Conservation (phyloP, 2,888 invertebrate species). For the Falcaria lacertinaria region DNA sequence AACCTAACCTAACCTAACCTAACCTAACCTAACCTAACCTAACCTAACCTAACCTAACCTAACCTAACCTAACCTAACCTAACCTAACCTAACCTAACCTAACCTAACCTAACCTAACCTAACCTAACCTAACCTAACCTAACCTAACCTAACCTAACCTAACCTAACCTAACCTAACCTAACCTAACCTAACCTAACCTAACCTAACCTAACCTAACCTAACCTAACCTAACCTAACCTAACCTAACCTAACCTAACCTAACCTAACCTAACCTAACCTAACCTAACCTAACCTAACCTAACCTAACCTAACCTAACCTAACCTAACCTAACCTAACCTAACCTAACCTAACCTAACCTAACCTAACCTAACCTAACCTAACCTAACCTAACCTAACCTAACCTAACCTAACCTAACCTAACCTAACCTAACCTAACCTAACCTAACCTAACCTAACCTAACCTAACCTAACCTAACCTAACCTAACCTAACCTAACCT, state of each 20-base stretch:
- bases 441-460: constrained; percentile 5
- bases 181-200: constrained; percentile 7
- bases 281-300: constrained; percentile 3
- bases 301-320: constrained; percentile 6
- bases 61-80: constrained; percentile 6
- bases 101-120: constrained; percentile 7
- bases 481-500: constrained; percentile 10
- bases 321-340: constrained; percentile 2
- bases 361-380: constrained; percentile 8
- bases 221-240: constrained; percentile 6
- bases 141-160: constrained; percentile 7
- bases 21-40: constrained; percentile 10
- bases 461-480: constrained; percentile 7
- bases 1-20: constrained; percentile 9
- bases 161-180: constrained; percentile 7
- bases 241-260: constrained; percentile 5
- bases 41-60: constrained; percentile 7
- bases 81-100: constrained; percentile 6
- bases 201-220: constrained; percentile 7
- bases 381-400: constrained; percentile 5
- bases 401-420: constrained; percentile 7
- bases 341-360: constrained; percentile 8
- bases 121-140: constrained; percentile 7
- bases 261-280: constrained; percentile 3
- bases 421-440: constrained; percentile 4